Evolutionary conservation across 2,888 invertebrate species (phyloP).

Genomic region (Brachypterus glaber): DNA sequence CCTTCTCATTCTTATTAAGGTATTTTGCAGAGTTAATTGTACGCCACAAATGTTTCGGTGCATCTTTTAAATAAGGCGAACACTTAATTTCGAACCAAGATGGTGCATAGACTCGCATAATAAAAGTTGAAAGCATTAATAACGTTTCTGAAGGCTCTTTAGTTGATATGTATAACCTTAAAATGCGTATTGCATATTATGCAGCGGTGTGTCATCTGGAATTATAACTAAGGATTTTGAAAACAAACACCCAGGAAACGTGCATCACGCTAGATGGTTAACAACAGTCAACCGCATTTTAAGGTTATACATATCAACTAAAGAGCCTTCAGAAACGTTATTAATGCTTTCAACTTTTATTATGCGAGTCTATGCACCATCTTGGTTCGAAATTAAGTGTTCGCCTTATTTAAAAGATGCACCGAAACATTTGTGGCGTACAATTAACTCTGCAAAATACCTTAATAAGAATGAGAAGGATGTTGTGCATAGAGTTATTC

Average conservation of each 20-base stretch:
- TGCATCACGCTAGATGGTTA: constrained; percentile 9
- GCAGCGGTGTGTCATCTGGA: constrained; percentile 5
- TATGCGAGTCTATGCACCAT: neutral
- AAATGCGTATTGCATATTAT: constrained; percentile 6
- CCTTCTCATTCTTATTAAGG: neutral
- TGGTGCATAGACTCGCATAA: neutral
- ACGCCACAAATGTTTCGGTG: neutral
- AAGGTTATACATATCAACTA: neutral
- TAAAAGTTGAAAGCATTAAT: neutral
- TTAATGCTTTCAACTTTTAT: neutral
- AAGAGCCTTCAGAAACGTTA: neutral
- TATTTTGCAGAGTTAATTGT: neutral
- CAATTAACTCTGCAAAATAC: neutral
- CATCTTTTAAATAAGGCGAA: neutral
- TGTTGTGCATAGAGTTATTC: neutral
- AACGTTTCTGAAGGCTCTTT: neutral
- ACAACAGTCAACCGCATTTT: constrained; percentile 6
- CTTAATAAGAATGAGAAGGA: neutral
- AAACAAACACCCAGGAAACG: constrained; percentile 7
- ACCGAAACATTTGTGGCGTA: neutral
- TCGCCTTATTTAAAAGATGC: neutral
- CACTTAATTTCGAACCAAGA: neutral
- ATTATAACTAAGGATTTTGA: constrained; percentile 3
- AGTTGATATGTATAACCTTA: neutral
- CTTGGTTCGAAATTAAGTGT: neutral